Evolutionary conservation across 2,797 vertebrate species (phyloP), one percentile per base, ranked within the genome.

Genomic region (Enteromius unitaeniatus): DNA sequence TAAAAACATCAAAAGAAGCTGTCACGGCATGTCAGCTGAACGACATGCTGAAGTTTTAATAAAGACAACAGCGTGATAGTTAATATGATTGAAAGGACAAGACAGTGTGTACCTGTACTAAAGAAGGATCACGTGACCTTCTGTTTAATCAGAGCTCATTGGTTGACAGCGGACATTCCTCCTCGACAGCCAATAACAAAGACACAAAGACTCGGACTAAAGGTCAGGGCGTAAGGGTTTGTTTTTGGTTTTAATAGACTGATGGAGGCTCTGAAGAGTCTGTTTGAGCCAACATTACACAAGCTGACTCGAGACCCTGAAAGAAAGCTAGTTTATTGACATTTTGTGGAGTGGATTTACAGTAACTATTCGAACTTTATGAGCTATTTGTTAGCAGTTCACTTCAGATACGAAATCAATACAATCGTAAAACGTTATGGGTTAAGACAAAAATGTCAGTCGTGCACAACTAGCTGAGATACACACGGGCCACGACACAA

Each of bases 51-150:
- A 73, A 9, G 58, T 68, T 70, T 72, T 65, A 64, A 79, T 64
- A 40, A 65, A 53, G n/a, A 31, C 6, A 17, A 31, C 60, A 64
- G 60, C 60, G 28, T 23, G 23, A 23, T 58, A 58, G 9, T 58
- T 58, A 11, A 23, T 1, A 23, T 64, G 14, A 64, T 15, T 64
- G 60, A 31, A 64, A 51, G 74, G 19, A 79, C 10, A 84, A 70
- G 23, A 77, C 76, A 79, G 47, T 37, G 37, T 88, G 68, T 62
- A 79, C 34, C 40, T 75, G 47, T 72, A 21, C 81, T 83, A 75
- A 64, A 74, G 26, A 53, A 67, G 42, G 42, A 82, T 53, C 42
- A 37, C 31, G 51, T 74, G 47, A 78, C 40, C 47, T 28, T 74
- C 31, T 31, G 83, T 37, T 67, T 76, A 28, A 80, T 74, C 23